These are phyloP conservation scores for Garra rufa DNA, from an alignment of 2,113 vertebrate genomes.

Conservation along the genomic window DNA sequence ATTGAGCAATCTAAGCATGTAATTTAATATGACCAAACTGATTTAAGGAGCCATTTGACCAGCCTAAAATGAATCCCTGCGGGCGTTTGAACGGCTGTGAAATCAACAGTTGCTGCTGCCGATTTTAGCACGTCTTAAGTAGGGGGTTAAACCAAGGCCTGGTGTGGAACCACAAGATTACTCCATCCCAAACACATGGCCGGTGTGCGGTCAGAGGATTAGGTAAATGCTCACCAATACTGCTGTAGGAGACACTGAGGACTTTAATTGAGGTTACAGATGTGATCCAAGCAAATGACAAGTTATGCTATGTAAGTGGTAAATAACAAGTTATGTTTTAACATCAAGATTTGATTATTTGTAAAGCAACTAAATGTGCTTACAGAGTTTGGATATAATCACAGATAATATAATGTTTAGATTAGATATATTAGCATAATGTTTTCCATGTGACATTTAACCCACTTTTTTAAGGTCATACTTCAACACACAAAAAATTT, in stretches of 20 bases:
- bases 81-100: constrained; percentile 59
- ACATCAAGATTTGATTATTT: not conserved
- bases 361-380: not conserved
- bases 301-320: not conserved
- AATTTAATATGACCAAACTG: constrained; percentile 69
- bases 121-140: constrained; percentile 57
- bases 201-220: constrained; percentile 37
- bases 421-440: not conserved
- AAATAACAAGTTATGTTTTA: not conserved
- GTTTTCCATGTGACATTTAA: not conserved
- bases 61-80: constrained; percentile 60
- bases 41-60: constrained; percentile 70
- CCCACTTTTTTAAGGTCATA: not conserved
- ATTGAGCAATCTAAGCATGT: constrained; percentile 57
- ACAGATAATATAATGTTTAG: not conserved
- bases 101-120: constrained; percentile 66
- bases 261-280: not conserved
- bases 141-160: constrained; percentile 19
- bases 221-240: not conserved
- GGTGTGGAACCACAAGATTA: constrained; percentile 20
- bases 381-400: not conserved
- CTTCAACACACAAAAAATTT: too few species aligned
- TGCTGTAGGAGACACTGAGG: not conserved
- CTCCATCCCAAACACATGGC: constrained; percentile 5
- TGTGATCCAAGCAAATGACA: not conserved